Percentiles rank a stretch among this genome's conserved stretches.
phyloP scores from a whole-genome alignment of 2,888 invertebrate genomes.

The Amblyteles armatorius region DNA sequence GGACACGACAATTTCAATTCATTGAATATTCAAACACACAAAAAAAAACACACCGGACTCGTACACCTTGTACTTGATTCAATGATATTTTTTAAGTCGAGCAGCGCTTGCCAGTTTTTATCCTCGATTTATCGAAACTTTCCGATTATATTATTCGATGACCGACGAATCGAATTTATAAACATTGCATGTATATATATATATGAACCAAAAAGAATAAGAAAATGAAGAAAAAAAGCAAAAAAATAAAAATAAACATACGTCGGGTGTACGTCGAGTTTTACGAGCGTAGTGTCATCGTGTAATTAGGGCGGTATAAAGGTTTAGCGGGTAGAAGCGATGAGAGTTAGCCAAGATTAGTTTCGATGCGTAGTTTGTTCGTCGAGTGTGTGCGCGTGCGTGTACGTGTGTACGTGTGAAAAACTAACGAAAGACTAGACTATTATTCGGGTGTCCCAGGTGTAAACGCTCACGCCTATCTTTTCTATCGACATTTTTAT shows the following conservation, averaged over 20 bases:
- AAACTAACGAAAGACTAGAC: constrained; percentile 13
- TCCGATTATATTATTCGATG: constrained; percentile 13
- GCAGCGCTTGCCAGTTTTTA: constrained; percentile 56
- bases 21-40: neutral
- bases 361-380: constrained; percentile 42
- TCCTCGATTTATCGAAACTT: constrained; percentile 30
- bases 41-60: constrained; percentile 4
- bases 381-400: constrained; percentile 35
- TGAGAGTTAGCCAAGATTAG: constrained; percentile 38
- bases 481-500: constrained; percentile 45
- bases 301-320: constrained; percentile 57
- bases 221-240: constrained; percentile 8
- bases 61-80: constrained; percentile 14
- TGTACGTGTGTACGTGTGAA: neutral
- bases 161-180: constrained; percentile 20
- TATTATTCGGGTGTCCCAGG: constrained; percentile 30
- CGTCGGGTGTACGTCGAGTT: constrained; percentile 55
- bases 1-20: constrained; percentile 2
- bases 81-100: constrained; percentile 54
- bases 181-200: constrained; percentile 20
- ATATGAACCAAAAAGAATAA: constrained; percentile 6
- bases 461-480: neutral
- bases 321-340: constrained; percentile 44
- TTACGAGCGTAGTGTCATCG: constrained; percentile 62
- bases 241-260: constrained; percentile 1